These are phyloP conservation scores for Eutrigla gurnardus DNA, from an alignment of 2,797 vertebrate genomes.

Conservation along the genomic window DNA sequence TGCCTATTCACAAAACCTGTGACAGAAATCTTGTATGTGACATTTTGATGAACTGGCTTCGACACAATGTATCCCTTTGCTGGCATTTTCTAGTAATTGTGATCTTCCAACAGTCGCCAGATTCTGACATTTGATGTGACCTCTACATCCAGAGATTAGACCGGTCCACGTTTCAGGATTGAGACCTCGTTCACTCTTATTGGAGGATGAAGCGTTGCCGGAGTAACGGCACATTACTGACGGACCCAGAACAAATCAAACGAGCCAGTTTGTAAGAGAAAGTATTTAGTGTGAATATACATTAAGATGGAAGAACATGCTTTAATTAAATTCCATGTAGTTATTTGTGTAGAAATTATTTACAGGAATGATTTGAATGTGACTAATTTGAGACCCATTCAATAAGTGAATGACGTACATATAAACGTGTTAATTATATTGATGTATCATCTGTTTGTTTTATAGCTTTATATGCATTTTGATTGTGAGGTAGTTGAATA, in stretches of 20 bases:
- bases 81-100: neutral
- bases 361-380: slow-evolving; percentile 18
- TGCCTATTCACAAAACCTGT: neutral
- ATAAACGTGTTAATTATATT: slow-evolving; percentile 24
- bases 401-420: slow-evolving; percentile 3
- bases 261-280: slow-evolving; percentile 23
- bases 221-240: neutral
- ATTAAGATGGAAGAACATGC: neutral
- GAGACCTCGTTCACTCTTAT: slow-evolving; percentile 4
- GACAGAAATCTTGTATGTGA: neutral
- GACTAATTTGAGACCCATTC: slow-evolving; percentile 1
- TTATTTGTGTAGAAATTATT: slow-evolving; percentile 21
- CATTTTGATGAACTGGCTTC: neutral
- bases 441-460: slow-evolving; percentile 10
- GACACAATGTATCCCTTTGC: neutral
- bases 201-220: neutral
- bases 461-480: slow-evolving; percentile 31
- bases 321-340: slow-evolving; percentile 19
- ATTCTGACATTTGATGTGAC: slow-evolving; percentile 57
- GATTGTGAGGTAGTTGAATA: slow-evolving; percentile 30
- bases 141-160: slow-evolving; percentile 4
- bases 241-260: slow-evolving; percentile 28
- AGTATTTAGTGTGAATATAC: slow-evolving; percentile 26
- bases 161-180: slow-evolving; percentile 9
- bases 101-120: slow-evolving; percentile 53